These are phyloP conservation scores for Prunella himalayana DNA, from an alignment of 2,113 vertebrate genomes.

Conservation along the genomic window DNA sequence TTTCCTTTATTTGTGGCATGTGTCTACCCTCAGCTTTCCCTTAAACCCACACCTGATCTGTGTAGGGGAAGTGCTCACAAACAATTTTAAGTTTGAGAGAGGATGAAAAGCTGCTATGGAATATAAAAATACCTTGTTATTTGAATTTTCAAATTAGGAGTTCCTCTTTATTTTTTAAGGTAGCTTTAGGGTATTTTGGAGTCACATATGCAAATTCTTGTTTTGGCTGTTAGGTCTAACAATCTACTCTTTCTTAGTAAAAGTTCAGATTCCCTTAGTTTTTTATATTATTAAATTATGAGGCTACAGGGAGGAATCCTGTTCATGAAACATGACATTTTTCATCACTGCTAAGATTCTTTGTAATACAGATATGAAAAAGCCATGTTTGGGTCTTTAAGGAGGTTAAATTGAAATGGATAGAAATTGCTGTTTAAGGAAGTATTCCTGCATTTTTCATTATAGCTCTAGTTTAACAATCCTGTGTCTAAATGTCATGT, in stretches of 20 bases:
- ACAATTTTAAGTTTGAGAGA: background rate
- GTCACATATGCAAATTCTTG: background rate
- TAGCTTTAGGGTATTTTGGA: background rate
- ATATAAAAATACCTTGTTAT: background rate
- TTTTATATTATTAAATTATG: background rate
- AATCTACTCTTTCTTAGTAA: background rate
- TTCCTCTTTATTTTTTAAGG: background rate
- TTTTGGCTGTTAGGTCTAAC: background rate
- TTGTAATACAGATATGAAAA: background rate
- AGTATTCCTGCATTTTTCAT: background rate
- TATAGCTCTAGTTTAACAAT: background rate
- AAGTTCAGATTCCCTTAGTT: background rate
- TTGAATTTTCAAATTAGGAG: background rate
- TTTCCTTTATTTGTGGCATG: rapidly evolving
- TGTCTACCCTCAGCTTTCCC: background rate
- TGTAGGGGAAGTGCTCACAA: background rate
- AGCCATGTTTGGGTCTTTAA: background rate
- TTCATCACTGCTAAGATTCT: background rate
- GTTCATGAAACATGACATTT: background rate
- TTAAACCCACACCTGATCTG: background rate
- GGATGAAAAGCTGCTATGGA: background rate
- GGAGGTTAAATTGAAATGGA: background rate
- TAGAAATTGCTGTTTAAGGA: background rate
- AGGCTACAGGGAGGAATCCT: background rate
- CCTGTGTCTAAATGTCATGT: background rate